These are phyloP conservation scores for Spodoptera exigua DNA, from an alignment of 2,888 invertebrate genomes.

Conservation along the genomic window DNA sequence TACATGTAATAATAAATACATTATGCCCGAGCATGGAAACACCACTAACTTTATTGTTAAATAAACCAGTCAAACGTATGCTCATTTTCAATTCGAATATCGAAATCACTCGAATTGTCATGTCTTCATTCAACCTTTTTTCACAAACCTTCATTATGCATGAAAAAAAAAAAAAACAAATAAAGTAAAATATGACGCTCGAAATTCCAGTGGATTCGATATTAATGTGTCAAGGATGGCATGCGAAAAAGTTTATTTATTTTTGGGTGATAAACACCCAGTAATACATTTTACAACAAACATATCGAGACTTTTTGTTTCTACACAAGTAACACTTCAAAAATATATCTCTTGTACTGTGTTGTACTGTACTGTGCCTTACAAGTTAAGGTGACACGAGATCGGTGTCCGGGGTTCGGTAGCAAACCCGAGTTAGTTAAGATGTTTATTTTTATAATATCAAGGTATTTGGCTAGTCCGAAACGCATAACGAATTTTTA, in stretches of 20 bases:
- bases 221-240: constrained; percentile 23
- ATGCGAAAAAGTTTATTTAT: constrained; percentile 43
- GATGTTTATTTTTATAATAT: constrained; percentile 66
- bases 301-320: constrained; percentile 38
- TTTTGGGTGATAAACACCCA: constrained; percentile 11
- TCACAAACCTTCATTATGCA: not conserved
- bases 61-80: constrained; percentile 20
- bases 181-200: not conserved
- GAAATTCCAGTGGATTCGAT: constrained; percentile 26
- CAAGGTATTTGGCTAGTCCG: constrained; percentile 83
- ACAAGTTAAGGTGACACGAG: constrained; percentile 25
- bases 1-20: constrained; percentile 70
- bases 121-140: not conserved
- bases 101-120: constrained; percentile 31
- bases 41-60: constrained; percentile 68
- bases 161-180: not conserved
- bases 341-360: constrained; percentile 5
- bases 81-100: constrained; percentile 28
- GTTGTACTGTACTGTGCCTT: constrained; percentile 58
- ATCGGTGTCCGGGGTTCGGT: constrained; percentile 75
- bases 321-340: constrained; percentile 12
- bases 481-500: constrained; percentile 68
- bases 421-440: constrained; percentile 60
- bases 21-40: constrained; percentile 74
- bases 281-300: constrained; percentile 36